Evolutionary conservation across 2,888 invertebrate species (phyloP).

Genomic region (Ennomos erosarius): DNA sequence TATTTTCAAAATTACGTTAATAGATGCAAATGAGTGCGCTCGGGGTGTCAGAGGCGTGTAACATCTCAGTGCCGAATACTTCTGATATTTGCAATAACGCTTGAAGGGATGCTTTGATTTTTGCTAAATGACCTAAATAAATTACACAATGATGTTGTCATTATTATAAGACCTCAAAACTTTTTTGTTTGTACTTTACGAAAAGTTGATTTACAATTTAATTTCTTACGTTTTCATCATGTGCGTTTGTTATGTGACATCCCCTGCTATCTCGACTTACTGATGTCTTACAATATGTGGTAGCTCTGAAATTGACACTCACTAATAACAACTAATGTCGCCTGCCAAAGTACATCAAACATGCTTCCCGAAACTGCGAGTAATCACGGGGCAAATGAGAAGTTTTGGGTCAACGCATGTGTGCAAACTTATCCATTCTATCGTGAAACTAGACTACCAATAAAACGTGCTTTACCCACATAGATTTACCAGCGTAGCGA

Average conservation of each 20-base stretch:
- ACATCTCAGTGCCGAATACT: constrained; percentile 28
- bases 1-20: constrained; percentile 56
- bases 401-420: constrained; percentile 71
- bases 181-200: no score
- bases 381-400: constrained; percentile 79
- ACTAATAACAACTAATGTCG: constrained; percentile 70
- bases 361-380: constrained; percentile 59
- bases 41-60: constrained; percentile 43
- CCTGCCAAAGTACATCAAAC: constrained; percentile 63
- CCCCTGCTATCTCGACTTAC: no score
- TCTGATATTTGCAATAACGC: constrained; percentile 26
- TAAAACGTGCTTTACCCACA: constrained; percentile 54
- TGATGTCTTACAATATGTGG: constrained; percentile 32
- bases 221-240: no score
- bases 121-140: background rate
- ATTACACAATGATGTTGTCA: no score
- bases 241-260: no score
- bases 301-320: constrained; percentile 59
- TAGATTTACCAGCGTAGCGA: constrained; percentile 36
- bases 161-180: no score
- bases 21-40: constrained; percentile 58
- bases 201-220: no score
- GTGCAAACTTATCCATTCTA: constrained; percentile 37
- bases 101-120: constrained; percentile 22
- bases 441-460: constrained; percentile 34